These are phyloP conservation scores for Lycopodina hypogea DNA, from an alignment of 37 sponge, comb jelly and placozoan species.

Conservation along the genomic window DNA sequence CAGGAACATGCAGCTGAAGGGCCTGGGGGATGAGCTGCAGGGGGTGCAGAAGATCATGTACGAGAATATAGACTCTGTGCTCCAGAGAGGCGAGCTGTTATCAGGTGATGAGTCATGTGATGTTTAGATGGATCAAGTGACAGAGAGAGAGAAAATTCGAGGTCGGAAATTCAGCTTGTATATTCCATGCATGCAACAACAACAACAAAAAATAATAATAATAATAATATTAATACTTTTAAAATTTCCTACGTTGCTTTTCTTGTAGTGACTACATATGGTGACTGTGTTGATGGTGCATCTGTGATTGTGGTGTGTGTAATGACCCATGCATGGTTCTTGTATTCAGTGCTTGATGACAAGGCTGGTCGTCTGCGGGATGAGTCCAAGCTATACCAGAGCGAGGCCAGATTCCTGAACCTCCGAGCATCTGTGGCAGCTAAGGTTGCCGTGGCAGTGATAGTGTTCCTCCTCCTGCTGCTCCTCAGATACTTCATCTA, in stretches of 20 bases:
- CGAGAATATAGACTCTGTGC: slow-evolving; percentile 94
- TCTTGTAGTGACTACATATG: too few relatives aligned
- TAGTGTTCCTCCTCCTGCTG: slow-evolving; percentile 67
- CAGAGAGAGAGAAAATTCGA: neutral
- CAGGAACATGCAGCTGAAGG: slow-evolving; percentile 50
- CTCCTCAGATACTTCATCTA: slow-evolving; percentile 79
- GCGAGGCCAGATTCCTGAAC: slow-evolving; percentile 83
- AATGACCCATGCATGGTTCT: neutral
- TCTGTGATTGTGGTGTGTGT: neutral
- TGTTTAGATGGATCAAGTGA: neutral
- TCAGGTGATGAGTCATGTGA: slow-evolving; percentile 39
- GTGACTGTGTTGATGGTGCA: neutral
- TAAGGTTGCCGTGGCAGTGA: slow-evolving; percentile 68
- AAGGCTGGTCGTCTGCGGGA: slow-evolving; percentile 69
- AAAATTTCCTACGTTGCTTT: too few relatives aligned
- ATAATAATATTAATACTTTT: too few relatives aligned
- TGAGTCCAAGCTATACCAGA: slow-evolving; percentile 70
- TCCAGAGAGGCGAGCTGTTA: slow-evolving; percentile 94
- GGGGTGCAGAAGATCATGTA: slow-evolving; percentile 99
- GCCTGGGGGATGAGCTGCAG: slow-evolving; percentile 84
- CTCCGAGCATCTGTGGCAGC: slow-evolving; percentile 76
- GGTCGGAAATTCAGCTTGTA: neutral
- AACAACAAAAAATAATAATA: neutral
- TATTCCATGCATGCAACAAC: neutral
- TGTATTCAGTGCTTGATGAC: slow-evolving; percentile 61